A percentile compares a stretch with the other conserved stretches of the same genome.
Conservation (phyloP, 2,888 invertebrate genomes). For the Cantharis nigra region DNA sequence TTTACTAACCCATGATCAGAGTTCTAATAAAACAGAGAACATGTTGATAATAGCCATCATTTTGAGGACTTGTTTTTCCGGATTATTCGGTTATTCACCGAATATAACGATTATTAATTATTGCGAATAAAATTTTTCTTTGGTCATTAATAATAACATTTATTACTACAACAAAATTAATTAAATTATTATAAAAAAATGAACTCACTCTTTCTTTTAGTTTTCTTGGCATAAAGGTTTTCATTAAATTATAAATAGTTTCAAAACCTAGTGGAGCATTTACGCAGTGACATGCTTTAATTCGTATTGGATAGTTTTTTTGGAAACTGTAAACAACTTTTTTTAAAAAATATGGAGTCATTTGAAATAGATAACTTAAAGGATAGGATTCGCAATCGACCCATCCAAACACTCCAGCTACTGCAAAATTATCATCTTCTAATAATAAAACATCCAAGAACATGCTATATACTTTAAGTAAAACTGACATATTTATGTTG, state of each 20-base stretch:
- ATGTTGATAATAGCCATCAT: too few species aligned
- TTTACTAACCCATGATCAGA: too few species aligned
- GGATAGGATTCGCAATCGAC: constrained; percentile 61
- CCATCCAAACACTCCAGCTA: constrained; percentile 59
- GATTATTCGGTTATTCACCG: too few species aligned
- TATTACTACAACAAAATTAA: too few species aligned
- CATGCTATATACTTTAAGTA: constrained; percentile 48
- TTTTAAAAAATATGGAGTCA: constrained; percentile 62
- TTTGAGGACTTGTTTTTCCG: too few species aligned
- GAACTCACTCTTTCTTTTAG: background rate
- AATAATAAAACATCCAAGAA: constrained; percentile 61
- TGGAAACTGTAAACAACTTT: constrained; percentile 56
- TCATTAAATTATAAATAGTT: background rate
- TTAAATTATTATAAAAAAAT: background rate
- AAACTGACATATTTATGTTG: background rate
- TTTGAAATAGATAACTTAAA: constrained; percentile 54
- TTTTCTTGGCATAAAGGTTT: background rate
- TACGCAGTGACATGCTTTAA: constrained; percentile 57
- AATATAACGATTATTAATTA: too few species aligned
- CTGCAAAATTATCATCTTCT: constrained; percentile 63
- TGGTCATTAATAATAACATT: too few species aligned
- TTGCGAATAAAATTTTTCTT: too few species aligned
- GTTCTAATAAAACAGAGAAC: too few species aligned
- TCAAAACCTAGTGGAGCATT: background rate
- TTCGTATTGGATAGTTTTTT: constrained; percentile 63